Evolutionary conservation across 2,113 vertebrate species (phyloP), one percentile per base, ranked within the genome.

Genomic region (Seriola aureovittata): DNA sequence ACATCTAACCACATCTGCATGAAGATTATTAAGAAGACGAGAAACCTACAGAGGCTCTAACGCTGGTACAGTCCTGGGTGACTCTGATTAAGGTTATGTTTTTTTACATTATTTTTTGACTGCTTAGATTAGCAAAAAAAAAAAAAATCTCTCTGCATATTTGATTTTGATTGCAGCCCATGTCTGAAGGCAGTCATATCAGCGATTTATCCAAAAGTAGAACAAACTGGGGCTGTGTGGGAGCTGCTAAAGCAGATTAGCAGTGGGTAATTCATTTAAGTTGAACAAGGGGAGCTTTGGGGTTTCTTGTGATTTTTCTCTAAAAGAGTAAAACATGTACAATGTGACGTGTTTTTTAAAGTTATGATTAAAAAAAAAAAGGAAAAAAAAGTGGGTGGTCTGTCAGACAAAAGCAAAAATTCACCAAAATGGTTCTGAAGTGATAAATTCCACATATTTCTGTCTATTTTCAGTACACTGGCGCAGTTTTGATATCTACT

Each of bases 181-280:
- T 67, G 68, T 83, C 71, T 84, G 58, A 87, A 75, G 63, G 71
- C 75, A 71, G 60, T 58, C 52, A 80, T 38, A 64, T 72, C 63
- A 68, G 72, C 14, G 14, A 82, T 78, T 66, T 76, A 78, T 71
- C 62, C 36, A 70, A 74, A 76, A 78, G 62, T 54, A 79, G 64
- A 76, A 44, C 3, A 0, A 67, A 74, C 42, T 48, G 62, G 48
- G 69, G 70, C n/a, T 69, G 79, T 63, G 80, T 72, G 52, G 72
- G 71, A 72, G 75, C 75, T 14, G 67, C 73, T 68, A 57, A 77
- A 80, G 48, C 65, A 85, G 72, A 90, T 79, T 75, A 82, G 46
- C n/a, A 25, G 34, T 16, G 60, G 23, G 36, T 74, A 59, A 72
- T 79, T 83, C 9, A 21, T 66, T 86, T 81, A 80, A 32, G 46